Evolutionary conservation across 92 coral and sea anemone genomes (phyloP), one percentile per base, ranked within the genome.

Genomic region (Palythoa caribaeorum): DNA sequence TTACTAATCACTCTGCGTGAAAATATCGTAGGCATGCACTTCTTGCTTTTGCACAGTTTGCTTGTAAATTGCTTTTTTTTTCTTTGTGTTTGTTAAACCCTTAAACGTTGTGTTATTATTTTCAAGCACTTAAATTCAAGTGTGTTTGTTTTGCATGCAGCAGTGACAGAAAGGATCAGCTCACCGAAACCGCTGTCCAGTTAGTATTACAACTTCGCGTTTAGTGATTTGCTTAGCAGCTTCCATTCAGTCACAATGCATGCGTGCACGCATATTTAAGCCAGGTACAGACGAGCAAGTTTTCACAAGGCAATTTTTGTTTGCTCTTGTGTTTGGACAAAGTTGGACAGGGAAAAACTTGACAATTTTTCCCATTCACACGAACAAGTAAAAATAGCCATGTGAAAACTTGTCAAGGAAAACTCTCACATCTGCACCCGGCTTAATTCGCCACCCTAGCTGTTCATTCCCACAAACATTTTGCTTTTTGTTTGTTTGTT

Each of bases 81-180:
- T 59, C 16, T 17, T 13, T 17, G 17, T 4, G 65, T 59, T 59
- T 59, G 13, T 59, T 59, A 59, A 59, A 14, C 65, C 50, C 5
- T 3, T 2, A 59, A 59, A n/a, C 14, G 78, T 16, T 5, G 9
- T 74, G 37, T 73, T 77, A n/a, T 78, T 54, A 5, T 3, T 54
- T 38, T 36, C 9, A 36, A 20, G 40, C 68, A 54, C 50, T 78
- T 16, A 13, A 66, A 60, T 73, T 79, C 54, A 79, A 57, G 73
- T 60, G 9, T 39, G 55, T 60, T 79, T 79, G 54, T 79, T 79
- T 79, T 79, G 84, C 72, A 79, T 65, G 38, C 84, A 36, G 84
- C 84, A 79, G 84, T 59, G 84, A 62, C 71, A 63, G 53, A 79
- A 79, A 79, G 84, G 73, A 79, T 16, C 73, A 11, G 72, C 66